Conservation (phyloP, 92 coral and sea anemone species). For the Hydrozoanthus gracilis region DNA sequence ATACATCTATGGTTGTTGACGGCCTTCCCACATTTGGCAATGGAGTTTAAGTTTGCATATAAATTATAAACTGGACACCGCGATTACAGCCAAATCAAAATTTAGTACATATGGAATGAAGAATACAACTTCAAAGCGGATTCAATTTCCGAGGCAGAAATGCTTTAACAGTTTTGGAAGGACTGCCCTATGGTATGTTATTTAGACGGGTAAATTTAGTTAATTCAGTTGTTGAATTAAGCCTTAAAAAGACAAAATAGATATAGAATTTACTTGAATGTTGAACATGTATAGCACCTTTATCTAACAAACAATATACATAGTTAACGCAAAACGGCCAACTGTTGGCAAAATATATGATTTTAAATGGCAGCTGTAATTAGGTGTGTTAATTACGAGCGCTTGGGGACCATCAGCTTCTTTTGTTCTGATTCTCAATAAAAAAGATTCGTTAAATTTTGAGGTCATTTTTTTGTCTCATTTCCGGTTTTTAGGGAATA, state of each 20-base stretch:
- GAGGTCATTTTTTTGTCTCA: not conserved
- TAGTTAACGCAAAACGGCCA: conserved; percentile 5
- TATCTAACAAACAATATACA: not conserved
- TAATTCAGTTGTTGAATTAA: not conserved
- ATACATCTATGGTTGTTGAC: not conserved
- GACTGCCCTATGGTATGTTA: too few relatives aligned
- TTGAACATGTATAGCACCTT: not conserved
- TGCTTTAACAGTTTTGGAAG: not conserved
- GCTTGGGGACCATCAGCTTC: not conserved
- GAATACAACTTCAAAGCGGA: not conserved
- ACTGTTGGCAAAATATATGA: conserved; percentile 13
- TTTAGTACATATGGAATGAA: not conserved
- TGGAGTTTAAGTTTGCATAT: not conserved
- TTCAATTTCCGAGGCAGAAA: not conserved
- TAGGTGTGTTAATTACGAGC: conserved; percentile 23
- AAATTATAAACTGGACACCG: conserved; percentile 11
- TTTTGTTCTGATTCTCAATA: not conserved
- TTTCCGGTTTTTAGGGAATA: conserved; percentile 37
- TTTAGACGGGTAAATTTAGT: too few relatives aligned
- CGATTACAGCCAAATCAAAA: not conserved
- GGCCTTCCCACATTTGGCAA: not conserved
- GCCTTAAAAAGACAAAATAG: not conserved
- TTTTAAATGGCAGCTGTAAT: conserved; percentile 31
- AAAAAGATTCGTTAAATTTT: not conserved
- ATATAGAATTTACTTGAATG: not conserved